These are phyloP conservation scores for Drosophila sordidapex DNA, from an alignment of 2,888 invertebrate genomes.

Conservation along the genomic window DNA sequence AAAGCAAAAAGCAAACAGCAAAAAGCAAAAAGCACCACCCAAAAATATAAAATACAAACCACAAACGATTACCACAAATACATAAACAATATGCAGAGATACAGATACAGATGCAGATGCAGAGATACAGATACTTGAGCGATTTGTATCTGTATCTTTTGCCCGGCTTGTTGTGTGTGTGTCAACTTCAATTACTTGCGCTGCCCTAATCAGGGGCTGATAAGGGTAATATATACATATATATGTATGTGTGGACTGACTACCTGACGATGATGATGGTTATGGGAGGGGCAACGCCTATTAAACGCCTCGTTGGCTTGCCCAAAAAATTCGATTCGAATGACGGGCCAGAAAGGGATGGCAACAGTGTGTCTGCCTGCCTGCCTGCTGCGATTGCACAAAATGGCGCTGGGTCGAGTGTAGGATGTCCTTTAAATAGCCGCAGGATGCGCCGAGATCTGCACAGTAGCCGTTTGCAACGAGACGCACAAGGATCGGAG, in stretches of 20 bases:
- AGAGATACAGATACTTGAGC: slow-evolving; percentile 39
- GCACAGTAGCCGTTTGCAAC: slow-evolving; percentile 59
- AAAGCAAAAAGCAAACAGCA: neutral
- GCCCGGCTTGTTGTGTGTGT: slow-evolving; percentile 34
- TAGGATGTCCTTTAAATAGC: slow-evolving; percentile 72
- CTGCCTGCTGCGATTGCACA: slow-evolving; percentile 10
- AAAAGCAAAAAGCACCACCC: slow-evolving; percentile 10
- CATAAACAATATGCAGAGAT: slow-evolving; percentile 3
- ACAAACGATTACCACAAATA: slow-evolving; percentile 7
- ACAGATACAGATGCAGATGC: slow-evolving; percentile 40
- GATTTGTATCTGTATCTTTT: slow-evolving; percentile 31
- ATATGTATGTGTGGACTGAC: neutral
- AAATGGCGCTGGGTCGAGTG: slow-evolving; percentile 37
- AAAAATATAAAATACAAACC: neutral
- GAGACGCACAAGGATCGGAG: slow-evolving; percentile 50
- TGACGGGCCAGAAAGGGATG: slow-evolving; percentile 27
- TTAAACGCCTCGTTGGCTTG: slow-evolving; percentile 54
- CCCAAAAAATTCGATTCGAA: slow-evolving; percentile 14
- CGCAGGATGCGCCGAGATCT: slow-evolving; percentile 45
- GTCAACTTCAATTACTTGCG: slow-evolving; percentile 28
- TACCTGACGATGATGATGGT: slow-evolving; percentile 5
- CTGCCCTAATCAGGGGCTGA: slow-evolving; percentile 22
- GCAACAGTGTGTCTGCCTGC: slow-evolving; percentile 15
- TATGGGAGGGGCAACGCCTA: slow-evolving; percentile 61
- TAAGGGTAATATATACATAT: slow-evolving; percentile 13